Base-by-base conservation (phyloP, 2,888 invertebrate genomes). In the Acleris sparsana region DNA sequence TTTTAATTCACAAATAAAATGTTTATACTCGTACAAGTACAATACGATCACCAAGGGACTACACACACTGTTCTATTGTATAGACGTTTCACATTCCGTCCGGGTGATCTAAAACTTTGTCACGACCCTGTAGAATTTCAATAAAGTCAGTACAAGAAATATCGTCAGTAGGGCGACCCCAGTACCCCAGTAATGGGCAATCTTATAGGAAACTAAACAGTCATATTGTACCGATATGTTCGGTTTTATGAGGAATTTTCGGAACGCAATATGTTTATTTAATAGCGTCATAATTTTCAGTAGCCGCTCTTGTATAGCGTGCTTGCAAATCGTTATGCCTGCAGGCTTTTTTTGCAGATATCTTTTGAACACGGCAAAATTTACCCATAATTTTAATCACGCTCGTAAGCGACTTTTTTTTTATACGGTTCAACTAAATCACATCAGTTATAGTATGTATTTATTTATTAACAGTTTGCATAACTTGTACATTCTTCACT, bases 111-210 rank as follows among this genome's bases (percentile, higher is more conserved):
- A 80, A 81, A 84, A 85, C 76, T 83, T 82, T 80, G 76, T 79
- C 77, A 79, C 77, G 78, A 73, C 77, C 78, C 77, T 78, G 72
- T 78, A 86, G 89, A 91, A 89, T 91, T 89, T 91, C 89, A 91
- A 91, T 91, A 88, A 86, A 86, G 87, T 80, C 78, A 72, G 76
- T 72, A 73, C 73, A 84, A 87, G 84, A 90, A 84, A 88, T 88
- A 87, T 88, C 74, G 81, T 69, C 74, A 75, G 73, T 73, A 74
- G 78, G 79, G 79, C 72, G 74, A 74, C 71, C 78, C 75, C 67
- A 69, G 71, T 73, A 73, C 73, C 76, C 75, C 68, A 72, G 75
- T 84, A 85, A 88, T 85, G 80, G 80, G 70, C 72, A 68, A 70
- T 70, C 72, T 69, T 75, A 77, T 78, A 78, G 74, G 79, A 80